A percentile compares a stretch with the other conserved stretches of the same genome.
Evolutionary conservation across 2,888 invertebrate species (phyloP).

Genomic region (Crocallis elinguaria): DNA sequence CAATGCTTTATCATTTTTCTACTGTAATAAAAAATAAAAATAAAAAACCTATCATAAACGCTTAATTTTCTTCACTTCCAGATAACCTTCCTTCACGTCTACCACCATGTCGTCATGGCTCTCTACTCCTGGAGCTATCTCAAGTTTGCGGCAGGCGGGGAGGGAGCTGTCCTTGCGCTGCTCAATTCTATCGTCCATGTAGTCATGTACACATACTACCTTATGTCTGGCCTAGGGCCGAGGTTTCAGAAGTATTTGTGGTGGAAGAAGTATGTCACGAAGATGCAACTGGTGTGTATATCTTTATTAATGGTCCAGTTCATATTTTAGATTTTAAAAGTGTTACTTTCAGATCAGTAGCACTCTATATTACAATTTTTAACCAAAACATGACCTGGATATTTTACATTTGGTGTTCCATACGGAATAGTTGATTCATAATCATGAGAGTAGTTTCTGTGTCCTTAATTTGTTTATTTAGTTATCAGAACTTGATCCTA

Average conservation of each 20-base stretch:
- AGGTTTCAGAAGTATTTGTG: constrained; percentile 91
- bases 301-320: too few relatives aligned
- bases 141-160: constrained; percentile 91
- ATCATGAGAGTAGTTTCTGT: too few relatives aligned
- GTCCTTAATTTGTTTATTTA: too few relatives aligned
- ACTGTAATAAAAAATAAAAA: neutral
- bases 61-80: constrained; percentile 74
- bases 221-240: constrained; percentile 91
- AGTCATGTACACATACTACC: constrained; percentile 93
- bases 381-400: too few relatives aligned
- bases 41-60: neutral
- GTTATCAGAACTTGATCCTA: too few relatives aligned
- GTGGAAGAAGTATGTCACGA: constrained; percentile 95
- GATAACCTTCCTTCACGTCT: constrained; percentile 95
- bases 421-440: too few relatives aligned
- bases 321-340: too few relatives aligned
- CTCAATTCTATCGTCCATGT: constrained; percentile 92
- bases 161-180: constrained; percentile 89
- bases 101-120: constrained; percentile 93
- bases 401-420: too few relatives aligned
- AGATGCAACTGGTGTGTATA: constrained; percentile 88
- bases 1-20: neutral
- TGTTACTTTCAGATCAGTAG: too few relatives aligned
- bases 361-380: too few relatives aligned
- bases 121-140: constrained; percentile 92